Conservation (phyloP, 2,888 invertebrate genomes). For the Rhingia rostrata region DNA sequence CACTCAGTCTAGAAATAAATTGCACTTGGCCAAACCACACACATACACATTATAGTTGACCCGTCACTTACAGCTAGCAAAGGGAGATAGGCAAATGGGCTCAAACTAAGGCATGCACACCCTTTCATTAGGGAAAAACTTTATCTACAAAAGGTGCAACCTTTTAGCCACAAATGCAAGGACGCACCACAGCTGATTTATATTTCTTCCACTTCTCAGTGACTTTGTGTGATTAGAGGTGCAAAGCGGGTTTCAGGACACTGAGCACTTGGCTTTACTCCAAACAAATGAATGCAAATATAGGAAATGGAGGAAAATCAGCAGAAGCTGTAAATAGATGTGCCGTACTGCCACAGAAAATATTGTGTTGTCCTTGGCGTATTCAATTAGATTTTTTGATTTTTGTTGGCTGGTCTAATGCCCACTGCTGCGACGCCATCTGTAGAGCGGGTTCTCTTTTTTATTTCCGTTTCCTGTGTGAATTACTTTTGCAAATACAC, state of each 20-base stretch:
- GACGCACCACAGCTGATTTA: constrained; percentile 43
- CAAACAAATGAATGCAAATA: constrained; percentile 26
- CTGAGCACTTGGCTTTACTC: constrained; percentile 52
- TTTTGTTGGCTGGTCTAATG: constrained; percentile 8
- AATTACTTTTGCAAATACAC: constrained; percentile 10
- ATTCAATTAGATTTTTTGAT: constrained; percentile 56
- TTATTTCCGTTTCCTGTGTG: constrained; percentile 1
- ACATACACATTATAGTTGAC: constrained; percentile 62
- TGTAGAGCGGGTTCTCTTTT: background rate
- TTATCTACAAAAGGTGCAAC: constrained; percentile 49
- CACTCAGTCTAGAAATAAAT: constrained; percentile 61
- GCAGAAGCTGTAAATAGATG: constrained; percentile 50
- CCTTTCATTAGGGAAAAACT: constrained; percentile 33
- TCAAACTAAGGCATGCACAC: constrained; percentile 29
- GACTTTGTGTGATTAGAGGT: constrained; percentile 40
- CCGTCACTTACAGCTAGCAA: constrained; percentile 63
- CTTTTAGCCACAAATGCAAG: constrained; percentile 11
- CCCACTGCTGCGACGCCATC: background rate
- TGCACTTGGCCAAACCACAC: constrained; percentile 59
- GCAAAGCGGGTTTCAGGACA: constrained; percentile 18
- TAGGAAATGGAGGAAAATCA: background rate
- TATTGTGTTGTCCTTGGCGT: constrained; percentile 44
- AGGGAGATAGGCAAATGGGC: constrained; percentile 42
- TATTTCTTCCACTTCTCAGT: constrained; percentile 21
- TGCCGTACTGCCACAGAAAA: background rate